Evolutionary conservation across 2,113 vertebrate species (phyloP), one percentile per base, ranked within the genome.

Genomic region (Nycticorax nycticorax): DNA sequence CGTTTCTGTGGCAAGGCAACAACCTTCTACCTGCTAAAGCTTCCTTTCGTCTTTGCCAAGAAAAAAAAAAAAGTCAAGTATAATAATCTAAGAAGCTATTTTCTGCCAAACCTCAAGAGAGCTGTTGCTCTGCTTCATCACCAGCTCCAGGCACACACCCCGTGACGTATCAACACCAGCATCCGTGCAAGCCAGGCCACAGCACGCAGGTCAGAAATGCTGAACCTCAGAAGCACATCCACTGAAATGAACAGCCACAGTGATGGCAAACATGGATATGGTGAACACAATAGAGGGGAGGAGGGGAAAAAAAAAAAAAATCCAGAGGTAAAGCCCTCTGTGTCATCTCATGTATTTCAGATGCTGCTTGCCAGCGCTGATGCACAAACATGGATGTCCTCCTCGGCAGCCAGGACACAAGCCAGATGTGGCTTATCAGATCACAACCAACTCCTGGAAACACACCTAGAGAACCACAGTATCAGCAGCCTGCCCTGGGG

Each of bases 21-120:
- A 79, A 64, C 74, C 80, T 93, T 43, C 80, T 75, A 97, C 80
- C 92, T 96, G 96, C 80, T 95, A 75, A 76, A 84, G 64, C 77
- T 85, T 94, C 91, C 91, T 94, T 85, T 89, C 90, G 75, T 72
- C 93, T 87, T 85, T 73, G 88, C 24, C 76, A 71, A 62, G 39
- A 71, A 82, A 57, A 76, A 35, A 26, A 43, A 43, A 43, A 43
- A 43, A 43, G 15, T 26, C n/a, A 72, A 66, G 47, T 52, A 13
- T 48, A 84, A 85, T 47, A 77, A 67, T 0, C 1, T 28, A 88
- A 75, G 52, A 82, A 78, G 35, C 69, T 75, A 14, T 85, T 94
- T 92, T 91, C 83, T 92, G 79, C 76, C 76, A 97, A 87, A 89
- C 66, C 89, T 87, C 92, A 85, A 72, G 80, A 72, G 85, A 86